These are phyloP conservation scores for Melanerpes formicivorus DNA, from an alignment of 2,113 vertebrate species.

Conservation along the genomic window DNA sequence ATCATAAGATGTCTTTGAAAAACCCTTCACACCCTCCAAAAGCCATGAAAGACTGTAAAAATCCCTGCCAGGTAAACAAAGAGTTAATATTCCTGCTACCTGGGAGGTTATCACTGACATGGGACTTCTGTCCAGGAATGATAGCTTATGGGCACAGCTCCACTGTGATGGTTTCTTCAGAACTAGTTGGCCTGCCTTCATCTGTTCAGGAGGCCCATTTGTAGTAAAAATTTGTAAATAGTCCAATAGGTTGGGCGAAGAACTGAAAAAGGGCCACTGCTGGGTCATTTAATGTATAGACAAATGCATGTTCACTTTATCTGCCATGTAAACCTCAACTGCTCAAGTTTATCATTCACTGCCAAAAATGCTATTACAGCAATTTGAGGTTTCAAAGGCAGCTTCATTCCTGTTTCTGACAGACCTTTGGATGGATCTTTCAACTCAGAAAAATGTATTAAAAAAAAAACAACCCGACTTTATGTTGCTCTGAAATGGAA, in stretches of 20 bases:
- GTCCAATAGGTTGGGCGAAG: neutral
- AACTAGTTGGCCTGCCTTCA: neutral
- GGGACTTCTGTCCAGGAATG: neutral
- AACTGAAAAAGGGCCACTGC: neutral
- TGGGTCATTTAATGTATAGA: conserved; percentile 50
- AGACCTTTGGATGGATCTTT: conserved; percentile 57
- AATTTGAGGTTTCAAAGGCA: conserved; percentile 52
- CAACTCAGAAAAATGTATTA: neutral
- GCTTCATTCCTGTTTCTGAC: conserved; percentile 62
- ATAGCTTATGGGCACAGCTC: conserved; percentile 8
- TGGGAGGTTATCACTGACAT: conserved; percentile 3
- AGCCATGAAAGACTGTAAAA: neutral
- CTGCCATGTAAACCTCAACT: conserved; percentile 52
- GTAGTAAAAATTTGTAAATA: conserved; percentile 43
- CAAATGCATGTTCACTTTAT: conserved; percentile 7
- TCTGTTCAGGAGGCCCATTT: conserved; percentile 21
- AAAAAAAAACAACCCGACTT: neutral
- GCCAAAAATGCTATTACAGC: conserved; percentile 68
- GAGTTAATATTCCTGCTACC: conserved; percentile 30
- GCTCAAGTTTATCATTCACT: conserved; percentile 61
- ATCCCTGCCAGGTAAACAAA: neutral
- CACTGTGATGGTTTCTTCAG: neutral
- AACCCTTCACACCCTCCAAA: neutral
- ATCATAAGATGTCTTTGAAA: neutral
- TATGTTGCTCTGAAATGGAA: conserved; percentile 2